These are phyloP conservation scores for Psilopsiagon aymara DNA, from an alignment of 2,113 vertebrate genomes.

Conservation along the genomic window DNA sequence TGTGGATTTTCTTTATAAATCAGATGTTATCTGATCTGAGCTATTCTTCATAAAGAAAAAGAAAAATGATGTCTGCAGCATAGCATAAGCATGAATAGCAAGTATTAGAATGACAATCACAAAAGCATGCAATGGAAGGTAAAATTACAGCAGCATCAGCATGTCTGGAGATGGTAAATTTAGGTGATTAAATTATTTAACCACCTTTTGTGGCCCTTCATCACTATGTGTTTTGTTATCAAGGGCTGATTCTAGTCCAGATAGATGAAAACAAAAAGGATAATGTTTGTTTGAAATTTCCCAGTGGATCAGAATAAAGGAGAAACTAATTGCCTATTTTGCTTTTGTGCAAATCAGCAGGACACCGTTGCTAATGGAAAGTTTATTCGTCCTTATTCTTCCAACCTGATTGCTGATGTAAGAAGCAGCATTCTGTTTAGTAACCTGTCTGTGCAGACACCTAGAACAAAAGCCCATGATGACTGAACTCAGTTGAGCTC, in stretches of 20 bases:
- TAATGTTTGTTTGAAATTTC: slow-evolving; percentile 18
- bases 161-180: slow-evolving; percentile 19
- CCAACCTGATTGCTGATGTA: not conserved
- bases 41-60: slow-evolving; percentile 4
- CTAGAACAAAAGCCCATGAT: accelerated
- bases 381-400: not conserved
- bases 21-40: slow-evolving; percentile 16
- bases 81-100: not conserved
- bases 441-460: not conserved
- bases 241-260: not conserved
- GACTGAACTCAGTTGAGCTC: accelerated
- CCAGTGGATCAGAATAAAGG: not conserved
- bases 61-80: not conserved
- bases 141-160: not conserved
- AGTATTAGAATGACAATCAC: not conserved
- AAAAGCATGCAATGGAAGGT: not conserved
- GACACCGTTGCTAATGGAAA: not conserved
- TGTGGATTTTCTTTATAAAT: not conserved
- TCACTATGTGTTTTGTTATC: not conserved
- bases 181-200: slow-evolving; percentile 39
- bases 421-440: not conserved
- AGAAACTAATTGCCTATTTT: slow-evolving; percentile 23
- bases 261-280: not conserved
- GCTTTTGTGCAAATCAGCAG: not conserved
- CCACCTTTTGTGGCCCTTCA: not conserved